Evolutionary conservation across 1,140 invertebrate species (phyloP).

Genomic region (Asbolus verrucosus): DNA sequence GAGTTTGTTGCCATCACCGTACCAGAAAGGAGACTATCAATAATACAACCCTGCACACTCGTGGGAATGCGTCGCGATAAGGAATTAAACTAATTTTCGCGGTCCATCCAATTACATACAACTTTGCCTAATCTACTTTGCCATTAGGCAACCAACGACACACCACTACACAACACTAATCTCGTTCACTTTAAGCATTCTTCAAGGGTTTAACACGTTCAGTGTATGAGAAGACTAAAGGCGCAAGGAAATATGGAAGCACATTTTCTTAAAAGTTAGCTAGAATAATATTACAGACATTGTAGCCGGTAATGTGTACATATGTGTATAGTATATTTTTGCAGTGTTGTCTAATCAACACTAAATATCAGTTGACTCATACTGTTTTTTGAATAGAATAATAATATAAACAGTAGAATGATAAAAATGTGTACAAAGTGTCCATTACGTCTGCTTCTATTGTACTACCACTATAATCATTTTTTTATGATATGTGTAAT

Average conservation of each 20-base stretch:
- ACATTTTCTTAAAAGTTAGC: too few species aligned
- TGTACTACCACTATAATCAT: too few species aligned
- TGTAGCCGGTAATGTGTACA: too few species aligned
- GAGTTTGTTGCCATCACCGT: slow-evolving; percentile 46
- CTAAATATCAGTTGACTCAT: too few species aligned
- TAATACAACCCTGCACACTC: slow-evolving; percentile 28
- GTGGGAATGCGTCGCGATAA: slow-evolving; percentile 26
- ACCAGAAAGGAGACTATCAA: slow-evolving; percentile 42
- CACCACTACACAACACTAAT: slow-evolving; percentile 13
- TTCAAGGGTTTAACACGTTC: slow-evolving; percentile 2
- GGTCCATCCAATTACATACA: slow-evolving; percentile 30
- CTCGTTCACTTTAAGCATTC: slow-evolving; percentile 8
- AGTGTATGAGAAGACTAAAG: background rate
- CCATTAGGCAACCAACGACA: slow-evolving; percentile 30
- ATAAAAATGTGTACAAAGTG: too few species aligned
- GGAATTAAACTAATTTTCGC: slow-evolving; percentile 31
- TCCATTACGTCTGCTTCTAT: too few species aligned
- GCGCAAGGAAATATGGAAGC: background rate
- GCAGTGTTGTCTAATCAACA: too few species aligned
- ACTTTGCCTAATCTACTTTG: slow-evolving; percentile 37
- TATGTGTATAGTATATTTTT: too few species aligned
- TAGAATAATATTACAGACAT: too few species aligned
- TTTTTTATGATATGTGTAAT: too few species aligned
- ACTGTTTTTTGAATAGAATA: too few species aligned
- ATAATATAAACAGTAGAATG: too few species aligned